These are phyloP conservation scores for Dexiosoma caninum DNA, from an alignment of 2,888 invertebrate genomes.

Conservation along the genomic window DNA sequence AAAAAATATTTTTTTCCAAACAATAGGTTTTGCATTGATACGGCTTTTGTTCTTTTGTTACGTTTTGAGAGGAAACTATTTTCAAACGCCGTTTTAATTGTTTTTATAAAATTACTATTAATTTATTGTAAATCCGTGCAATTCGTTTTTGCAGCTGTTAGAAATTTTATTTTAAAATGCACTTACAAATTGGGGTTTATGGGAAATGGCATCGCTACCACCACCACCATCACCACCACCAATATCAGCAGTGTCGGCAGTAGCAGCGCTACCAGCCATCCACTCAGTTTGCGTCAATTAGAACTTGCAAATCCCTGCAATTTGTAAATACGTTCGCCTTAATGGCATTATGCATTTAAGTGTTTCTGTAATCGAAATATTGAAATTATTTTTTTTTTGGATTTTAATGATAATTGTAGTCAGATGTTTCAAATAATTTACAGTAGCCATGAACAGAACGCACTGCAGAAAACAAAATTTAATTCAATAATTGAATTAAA, in stretches of 20 bases:
- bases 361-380: slow-evolving; percentile 21
- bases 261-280: neutral
- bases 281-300: slow-evolving; percentile 18
- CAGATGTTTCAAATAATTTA: slow-evolving; percentile 18
- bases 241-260: neutral
- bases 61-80: neutral
- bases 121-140: neutral
- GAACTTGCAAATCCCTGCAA: slow-evolving; percentile 40
- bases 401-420: slow-evolving; percentile 19
- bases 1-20: neutral
- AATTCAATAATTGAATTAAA: too few species aligned
- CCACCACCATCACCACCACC: neutral
- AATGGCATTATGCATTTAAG: slow-evolving; percentile 9
- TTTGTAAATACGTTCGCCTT: slow-evolving; percentile 19
- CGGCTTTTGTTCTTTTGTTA: neutral
- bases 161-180: slow-evolving; percentile 38
- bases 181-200: slow-evolving; percentile 15
- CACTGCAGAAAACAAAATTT: too few species aligned
- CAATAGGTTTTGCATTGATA: neutral
- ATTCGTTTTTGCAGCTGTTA: slow-evolving; percentile 37
- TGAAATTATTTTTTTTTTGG: neutral
- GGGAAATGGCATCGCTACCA: neutral
- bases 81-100: slow-evolving; percentile 8
- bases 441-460: neutral
- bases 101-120: slow-evolving; percentile 40